Conservation (phyloP, 2,888 invertebrate species). For the Tetranychus truncatus region DNA sequence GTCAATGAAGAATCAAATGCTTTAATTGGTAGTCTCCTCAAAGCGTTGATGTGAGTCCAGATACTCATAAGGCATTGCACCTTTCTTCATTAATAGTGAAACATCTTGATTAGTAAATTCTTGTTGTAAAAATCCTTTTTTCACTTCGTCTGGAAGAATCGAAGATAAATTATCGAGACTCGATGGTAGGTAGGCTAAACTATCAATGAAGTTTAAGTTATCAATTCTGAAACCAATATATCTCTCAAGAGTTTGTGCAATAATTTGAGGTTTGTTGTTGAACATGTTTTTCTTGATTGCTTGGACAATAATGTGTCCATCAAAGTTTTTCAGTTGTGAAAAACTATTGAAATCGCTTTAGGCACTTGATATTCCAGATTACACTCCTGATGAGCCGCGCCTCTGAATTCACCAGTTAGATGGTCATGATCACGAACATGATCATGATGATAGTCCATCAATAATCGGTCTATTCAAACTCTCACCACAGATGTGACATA, state of each 20-base stretch:
- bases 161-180: background rate
- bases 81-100: background rate
- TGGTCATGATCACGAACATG: background rate
- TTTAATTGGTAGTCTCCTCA: background rate
- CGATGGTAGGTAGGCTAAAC: background rate
- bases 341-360: background rate
- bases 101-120: background rate
- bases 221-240: background rate
- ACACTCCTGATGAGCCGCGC: background rate
- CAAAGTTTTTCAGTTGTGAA: constrained; percentile 10
- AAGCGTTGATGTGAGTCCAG: background rate
- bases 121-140: background rate
- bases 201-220: background rate
- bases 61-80: background rate
- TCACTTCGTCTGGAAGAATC: background rate
- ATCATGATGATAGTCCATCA: no score
- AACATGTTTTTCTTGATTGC: background rate
- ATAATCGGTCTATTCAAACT: background rate
- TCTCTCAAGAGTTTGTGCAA: background rate
- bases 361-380: background rate
- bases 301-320: background rate
- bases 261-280: background rate
- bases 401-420: background rate
- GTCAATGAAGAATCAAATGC: background rate
- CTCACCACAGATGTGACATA: background rate